These are phyloP conservation scores for Rhizoglyphus robini DNA, from an alignment of 1,140 invertebrate genomes.

Conservation along the genomic window DNA sequence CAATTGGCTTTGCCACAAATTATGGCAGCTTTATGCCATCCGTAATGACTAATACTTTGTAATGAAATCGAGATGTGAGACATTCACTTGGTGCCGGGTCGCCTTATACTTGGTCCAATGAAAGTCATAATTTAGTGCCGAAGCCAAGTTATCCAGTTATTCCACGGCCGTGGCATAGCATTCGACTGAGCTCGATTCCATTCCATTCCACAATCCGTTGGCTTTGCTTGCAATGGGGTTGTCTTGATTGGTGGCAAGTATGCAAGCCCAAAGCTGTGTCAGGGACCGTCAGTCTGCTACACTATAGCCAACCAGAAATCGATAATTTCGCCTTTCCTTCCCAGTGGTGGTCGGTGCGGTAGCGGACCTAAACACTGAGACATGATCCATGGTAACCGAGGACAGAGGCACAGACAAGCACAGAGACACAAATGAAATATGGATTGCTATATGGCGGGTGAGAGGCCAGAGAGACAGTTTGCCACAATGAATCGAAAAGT, in stretches of 20 bases:
- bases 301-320: too few species aligned
- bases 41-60: constrained; percentile 8
- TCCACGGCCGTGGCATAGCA: too few species aligned
- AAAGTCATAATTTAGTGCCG: not conserved
- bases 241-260: not conserved
- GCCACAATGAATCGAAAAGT: constrained; percentile 11
- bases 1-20: constrained; percentile 10
- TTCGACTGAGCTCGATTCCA: not conserved
- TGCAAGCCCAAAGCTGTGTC: too few species aligned
- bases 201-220: not conserved
- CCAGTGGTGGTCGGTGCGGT: not conserved
- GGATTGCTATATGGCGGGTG: not conserved
- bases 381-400: constrained; percentile 4
- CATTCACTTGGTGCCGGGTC: constrained; percentile 3
- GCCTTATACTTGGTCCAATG: not conserved
- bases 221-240: not conserved
- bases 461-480: not conserved
- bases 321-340: too few species aligned
- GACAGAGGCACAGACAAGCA: not conserved
- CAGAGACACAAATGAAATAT: not conserved
- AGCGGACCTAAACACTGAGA: not conserved
- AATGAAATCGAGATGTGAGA: not conserved
- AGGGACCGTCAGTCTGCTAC: too few species aligned
- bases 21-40: not conserved
- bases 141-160: too few species aligned